These are phyloP conservation scores for Drosophila punjabiensis DNA, from an alignment of 1,140 invertebrate species.

Conservation along the genomic window DNA sequence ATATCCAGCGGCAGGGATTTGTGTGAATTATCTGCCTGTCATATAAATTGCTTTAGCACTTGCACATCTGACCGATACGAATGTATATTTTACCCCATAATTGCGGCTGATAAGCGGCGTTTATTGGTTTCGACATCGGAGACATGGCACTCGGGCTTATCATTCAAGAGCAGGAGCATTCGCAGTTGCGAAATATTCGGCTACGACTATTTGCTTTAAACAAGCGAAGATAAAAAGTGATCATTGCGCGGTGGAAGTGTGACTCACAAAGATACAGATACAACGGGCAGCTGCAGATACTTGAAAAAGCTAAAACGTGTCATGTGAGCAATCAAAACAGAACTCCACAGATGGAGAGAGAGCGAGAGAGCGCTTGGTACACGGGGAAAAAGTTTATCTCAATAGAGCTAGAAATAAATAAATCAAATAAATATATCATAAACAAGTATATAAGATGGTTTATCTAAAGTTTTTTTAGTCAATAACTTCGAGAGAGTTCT, in stretches of 20 bases:
- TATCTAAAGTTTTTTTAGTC: background rate
- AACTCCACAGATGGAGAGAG: conserved; percentile 15
- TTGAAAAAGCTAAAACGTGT: conserved; percentile 69
- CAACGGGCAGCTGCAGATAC: conserved; percentile 24
- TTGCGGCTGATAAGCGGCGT: conserved; percentile 22
- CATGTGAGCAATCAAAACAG: conserved; percentile 68
- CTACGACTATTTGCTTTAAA: conserved; percentile 46
- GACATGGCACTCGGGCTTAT: conserved; percentile 22
- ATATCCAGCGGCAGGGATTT: background rate
- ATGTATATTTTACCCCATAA: conserved; percentile 4
- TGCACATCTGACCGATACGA: conserved; percentile 43
- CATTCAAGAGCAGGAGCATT: conserved; percentile 30
- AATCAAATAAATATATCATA: background rate
- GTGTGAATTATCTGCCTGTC: background rate
- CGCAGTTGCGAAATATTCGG: conserved; percentile 62
- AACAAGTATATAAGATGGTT: no score
- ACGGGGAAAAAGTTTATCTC: background rate
- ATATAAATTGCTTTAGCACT: conserved; percentile 12
- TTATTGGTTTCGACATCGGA: conserved; percentile 39
- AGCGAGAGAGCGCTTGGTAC: background rate
- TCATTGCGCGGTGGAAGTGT: conserved; percentile 44
- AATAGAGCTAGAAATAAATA: background rate
- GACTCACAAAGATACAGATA: conserved; percentile 60
- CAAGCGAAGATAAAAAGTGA: conserved; percentile 62
- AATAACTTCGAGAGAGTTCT: background rate